phyloP scores from a whole-genome alignment of 2,113 vertebrate species.

The Eclectus roratus region DNA sequence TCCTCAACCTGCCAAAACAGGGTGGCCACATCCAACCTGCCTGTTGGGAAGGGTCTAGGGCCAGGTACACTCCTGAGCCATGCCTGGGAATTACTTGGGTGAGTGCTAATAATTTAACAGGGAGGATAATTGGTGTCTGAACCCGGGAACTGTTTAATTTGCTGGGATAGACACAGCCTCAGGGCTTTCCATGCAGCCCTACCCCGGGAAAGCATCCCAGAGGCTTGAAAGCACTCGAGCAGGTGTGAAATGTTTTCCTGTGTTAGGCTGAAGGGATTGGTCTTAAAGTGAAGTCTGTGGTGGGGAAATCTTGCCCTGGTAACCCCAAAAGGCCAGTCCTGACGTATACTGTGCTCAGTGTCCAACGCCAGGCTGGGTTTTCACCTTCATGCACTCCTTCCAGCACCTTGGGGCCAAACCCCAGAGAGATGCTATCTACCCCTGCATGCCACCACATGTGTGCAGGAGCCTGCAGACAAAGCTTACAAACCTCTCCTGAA shows the following conservation, averaged over 20 bases:
- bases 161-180: neutral
- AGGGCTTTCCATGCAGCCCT: neutral
- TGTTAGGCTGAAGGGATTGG: neutral
- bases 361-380: neutral
- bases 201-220: neutral
- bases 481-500: neutral
- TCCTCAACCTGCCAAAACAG: neutral
- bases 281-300: neutral
- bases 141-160: constrained; percentile 18
- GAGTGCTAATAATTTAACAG: neutral
- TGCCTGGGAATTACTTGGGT: neutral
- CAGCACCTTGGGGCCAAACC: neutral
- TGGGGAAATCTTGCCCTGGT: neutral
- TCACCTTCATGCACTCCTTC: neutral
- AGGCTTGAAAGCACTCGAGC: neutral
- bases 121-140: constrained; percentile 20
- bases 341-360: neutral
- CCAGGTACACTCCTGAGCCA: rapidly evolving
- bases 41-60: neutral
- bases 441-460: neutral
- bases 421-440: neutral
- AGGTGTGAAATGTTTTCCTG: neutral
- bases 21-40: neutral
- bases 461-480: neutral
- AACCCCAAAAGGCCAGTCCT: neutral